phyloP scores from a whole-genome alignment of 1,140 invertebrate genomes.

The Bathynomus jamesi region DNA sequence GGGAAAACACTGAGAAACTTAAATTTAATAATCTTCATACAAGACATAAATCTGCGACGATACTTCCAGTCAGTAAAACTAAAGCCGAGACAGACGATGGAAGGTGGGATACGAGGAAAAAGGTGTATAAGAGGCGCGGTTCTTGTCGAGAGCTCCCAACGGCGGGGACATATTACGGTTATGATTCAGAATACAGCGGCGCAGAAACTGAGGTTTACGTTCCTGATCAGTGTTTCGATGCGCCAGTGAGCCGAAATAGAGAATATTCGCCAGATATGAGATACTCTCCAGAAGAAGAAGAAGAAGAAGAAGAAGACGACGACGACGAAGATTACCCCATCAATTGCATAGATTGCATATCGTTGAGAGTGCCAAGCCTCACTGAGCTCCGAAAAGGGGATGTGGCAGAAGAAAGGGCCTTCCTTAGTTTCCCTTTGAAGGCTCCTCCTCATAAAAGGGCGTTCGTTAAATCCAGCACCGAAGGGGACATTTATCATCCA shows the following conservation, averaged over 20 bases:
- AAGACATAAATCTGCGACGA: neutral
- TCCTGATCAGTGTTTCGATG: constrained; percentile 29
- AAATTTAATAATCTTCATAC: neutral
- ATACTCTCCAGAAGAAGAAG: neutral
- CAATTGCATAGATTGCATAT: neutral
- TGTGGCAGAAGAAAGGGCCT: neutral
- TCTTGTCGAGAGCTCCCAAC: neutral
- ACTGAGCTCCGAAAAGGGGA: neutral
- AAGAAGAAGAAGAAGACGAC: too few relatives aligned
- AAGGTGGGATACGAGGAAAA: neutral
- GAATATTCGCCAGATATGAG: neutral
- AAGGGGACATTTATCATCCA: neutral
- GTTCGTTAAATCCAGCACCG: neutral
- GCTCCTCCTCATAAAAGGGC: neutral
- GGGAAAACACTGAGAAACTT: neutral
- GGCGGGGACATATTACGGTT: constrained; percentile 36
- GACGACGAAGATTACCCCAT: neutral
- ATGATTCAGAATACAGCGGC: constrained; percentile 37
- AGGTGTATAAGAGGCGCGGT: neutral
- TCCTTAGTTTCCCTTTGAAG: neutral
- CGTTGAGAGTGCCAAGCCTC: neutral
- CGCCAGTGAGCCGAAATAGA: constrained; percentile 25
- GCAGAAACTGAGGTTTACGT: constrained; percentile 36
- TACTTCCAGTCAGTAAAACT: neutral
- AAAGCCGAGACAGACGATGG: neutral